Percentiles rank a stretch among this genome's conserved stretches.
phyloP scores from a whole-genome alignment of 2,888 invertebrate species.

The Agonopterix heracliana region DNA sequence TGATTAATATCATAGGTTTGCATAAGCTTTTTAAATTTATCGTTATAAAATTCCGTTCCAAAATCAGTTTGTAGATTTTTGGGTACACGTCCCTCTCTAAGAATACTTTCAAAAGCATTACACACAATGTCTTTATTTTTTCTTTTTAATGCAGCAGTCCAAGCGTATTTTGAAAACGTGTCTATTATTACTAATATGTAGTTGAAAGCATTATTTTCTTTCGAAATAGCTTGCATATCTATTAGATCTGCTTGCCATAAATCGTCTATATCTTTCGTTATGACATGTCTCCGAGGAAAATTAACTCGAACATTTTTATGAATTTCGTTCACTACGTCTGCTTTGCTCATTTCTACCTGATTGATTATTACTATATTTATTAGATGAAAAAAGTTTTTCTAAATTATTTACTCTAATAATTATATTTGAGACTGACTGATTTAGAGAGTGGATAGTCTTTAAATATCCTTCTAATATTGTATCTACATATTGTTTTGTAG shows the following conservation, averaged over 20 bases:
- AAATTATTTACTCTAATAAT: no score
- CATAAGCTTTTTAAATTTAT: background rate
- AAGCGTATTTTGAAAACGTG: conserved; percentile 13
- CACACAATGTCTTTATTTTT: conserved; percentile 6
- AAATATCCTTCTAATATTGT: no score
- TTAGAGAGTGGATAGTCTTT: no score
- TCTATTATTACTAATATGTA: conserved; percentile 13
- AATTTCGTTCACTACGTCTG: conserved; percentile 4
- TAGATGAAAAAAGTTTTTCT: no score
- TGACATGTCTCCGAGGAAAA: conserved; percentile 30
- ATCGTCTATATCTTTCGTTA: no score
- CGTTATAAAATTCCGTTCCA: conserved; percentile 11
- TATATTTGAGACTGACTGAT: no score
- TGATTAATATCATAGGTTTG: background rate
- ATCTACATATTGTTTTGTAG: no score
- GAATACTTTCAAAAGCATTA: background rate
- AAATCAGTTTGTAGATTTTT: conserved; percentile 3
- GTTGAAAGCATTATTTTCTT: conserved; percentile 9
- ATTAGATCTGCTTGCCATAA: conserved; percentile 45
- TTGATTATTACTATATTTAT: no score
- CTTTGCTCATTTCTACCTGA: conserved; percentile 4
- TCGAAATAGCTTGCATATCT: conserved; percentile 16
- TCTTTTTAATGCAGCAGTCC: conserved; percentile 9
- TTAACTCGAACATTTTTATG: conserved; percentile 25
- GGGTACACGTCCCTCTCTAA: conserved; percentile 1